Conservation (phyloP, 2,797 vertebrate species). For the Hydrolagus colliei region DNA sequence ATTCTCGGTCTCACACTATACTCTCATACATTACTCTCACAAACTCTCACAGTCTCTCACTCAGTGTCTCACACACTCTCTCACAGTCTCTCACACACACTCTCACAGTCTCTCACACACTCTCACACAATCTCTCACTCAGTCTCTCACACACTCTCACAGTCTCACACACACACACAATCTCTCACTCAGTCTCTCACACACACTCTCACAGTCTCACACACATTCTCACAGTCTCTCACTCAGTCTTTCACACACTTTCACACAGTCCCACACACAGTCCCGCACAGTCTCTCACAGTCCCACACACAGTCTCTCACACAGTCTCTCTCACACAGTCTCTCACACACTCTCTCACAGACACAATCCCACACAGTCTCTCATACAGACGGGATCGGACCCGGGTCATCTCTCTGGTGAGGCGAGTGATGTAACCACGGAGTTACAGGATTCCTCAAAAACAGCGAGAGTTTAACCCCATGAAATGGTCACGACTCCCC, state of each 20-base stretch:
- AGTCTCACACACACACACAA: background rate
- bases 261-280: background rate
- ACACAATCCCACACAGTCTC: background rate
- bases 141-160: background rate
- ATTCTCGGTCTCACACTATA: background rate
- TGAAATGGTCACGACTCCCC: too few species aligned
- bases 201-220: background rate
- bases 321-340: background rate
- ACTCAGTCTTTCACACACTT: background rate
- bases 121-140: background rate
- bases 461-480: too few species aligned
- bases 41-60: background rate
- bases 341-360: background rate
- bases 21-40: background rate
- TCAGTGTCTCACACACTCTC: background rate
- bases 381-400: background rate
- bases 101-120: background rate
- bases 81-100: background rate
- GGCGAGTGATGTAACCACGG: too few species aligned
- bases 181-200: background rate
- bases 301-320: background rate
- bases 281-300: background rate
- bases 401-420: too few species aligned
- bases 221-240: background rate
- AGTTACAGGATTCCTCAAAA: too few species aligned